phyloP scores from a whole-genome alignment of 2,113 vertebrate genomes.

The Hydropotes inermis region DNA sequence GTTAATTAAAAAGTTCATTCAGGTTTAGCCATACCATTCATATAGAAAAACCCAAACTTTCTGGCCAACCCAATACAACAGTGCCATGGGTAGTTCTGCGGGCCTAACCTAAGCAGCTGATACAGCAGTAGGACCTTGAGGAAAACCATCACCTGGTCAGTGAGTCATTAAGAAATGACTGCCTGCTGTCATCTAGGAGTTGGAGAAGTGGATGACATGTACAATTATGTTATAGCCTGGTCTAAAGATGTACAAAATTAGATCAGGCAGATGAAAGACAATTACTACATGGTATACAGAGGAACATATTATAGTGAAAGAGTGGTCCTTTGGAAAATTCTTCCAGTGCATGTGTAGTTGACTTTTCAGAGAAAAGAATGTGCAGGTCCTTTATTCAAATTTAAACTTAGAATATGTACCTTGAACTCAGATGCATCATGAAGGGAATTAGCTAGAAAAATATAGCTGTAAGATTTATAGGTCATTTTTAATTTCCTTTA shows the following conservation, averaged over 20 bases:
- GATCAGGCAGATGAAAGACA: not conserved
- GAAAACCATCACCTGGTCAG: not conserved
- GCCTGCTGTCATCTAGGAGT: not conserved
- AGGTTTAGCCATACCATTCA: not conserved
- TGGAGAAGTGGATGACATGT: not conserved
- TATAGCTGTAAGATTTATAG: not conserved
- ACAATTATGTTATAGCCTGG: not conserved
- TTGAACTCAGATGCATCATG: not conserved
- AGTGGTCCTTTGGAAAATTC: not conserved
- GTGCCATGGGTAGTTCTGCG: not conserved
- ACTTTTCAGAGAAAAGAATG: not conserved
- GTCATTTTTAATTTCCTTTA: conserved; percentile 23
- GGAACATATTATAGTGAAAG: not conserved
- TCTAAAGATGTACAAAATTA: not conserved
- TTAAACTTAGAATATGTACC: not conserved
- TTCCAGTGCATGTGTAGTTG: not conserved
- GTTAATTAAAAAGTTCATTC: not conserved
- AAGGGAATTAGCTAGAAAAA: not conserved
- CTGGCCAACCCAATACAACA: not conserved
- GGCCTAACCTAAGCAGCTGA: not conserved
- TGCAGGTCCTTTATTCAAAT: not conserved
- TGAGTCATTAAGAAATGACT: not conserved
- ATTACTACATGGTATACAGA: not conserved
- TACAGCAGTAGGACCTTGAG: not conserved
- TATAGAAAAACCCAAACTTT: not conserved